Base-by-base conservation (phyloP, 2,113 vertebrate species). In the Numida meleagris region DNA sequence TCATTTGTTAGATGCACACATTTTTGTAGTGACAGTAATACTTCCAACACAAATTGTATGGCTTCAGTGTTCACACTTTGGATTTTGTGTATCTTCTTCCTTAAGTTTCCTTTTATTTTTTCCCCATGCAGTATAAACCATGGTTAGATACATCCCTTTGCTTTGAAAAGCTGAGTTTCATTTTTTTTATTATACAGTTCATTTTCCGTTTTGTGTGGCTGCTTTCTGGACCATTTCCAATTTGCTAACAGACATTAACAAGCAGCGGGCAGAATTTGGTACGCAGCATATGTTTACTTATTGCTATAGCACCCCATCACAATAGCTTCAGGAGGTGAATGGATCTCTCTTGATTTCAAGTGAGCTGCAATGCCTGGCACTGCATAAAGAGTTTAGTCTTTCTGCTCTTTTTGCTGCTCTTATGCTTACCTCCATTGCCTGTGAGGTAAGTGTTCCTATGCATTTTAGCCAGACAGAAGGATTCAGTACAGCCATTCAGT, bases 151-250 rank as follows among this genome's bases (percentile, higher is more conserved):
- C 72, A 43, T 40, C 18, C 4, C 21, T 70, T 81, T 71, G 9
- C 43, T 76, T 78, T 72, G 53, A 79, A 84, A 50, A 57, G 25
- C 33, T 46, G 58, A 48, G 23, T 42, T 89, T 63, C 4, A 5
- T 51, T 8, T 75, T 33, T 79, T 68, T 58, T 36, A 50, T 11
- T 70, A 4, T 27, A 61, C n/a, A 25, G 15, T 59, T 83, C 81
- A 17, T 78, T 90, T 86, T 82, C 24, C 6, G 5, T 76, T 65
- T 17, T 31, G 4, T 76, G 38, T 33, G 43, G 13, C 31, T 67
- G 27, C 79, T 89, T 93, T 70, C 43, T 76, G 84, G 78, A 48
- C 15, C 10, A 24, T 8, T 95, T 88, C 62, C 59, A 70, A 29
- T 43, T 82, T 82, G 27, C 21, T 42, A 65, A 68, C 13, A 68